Base-by-base conservation (phyloP, 2,888 invertebrate species). In the Tachina grossa region DNA sequence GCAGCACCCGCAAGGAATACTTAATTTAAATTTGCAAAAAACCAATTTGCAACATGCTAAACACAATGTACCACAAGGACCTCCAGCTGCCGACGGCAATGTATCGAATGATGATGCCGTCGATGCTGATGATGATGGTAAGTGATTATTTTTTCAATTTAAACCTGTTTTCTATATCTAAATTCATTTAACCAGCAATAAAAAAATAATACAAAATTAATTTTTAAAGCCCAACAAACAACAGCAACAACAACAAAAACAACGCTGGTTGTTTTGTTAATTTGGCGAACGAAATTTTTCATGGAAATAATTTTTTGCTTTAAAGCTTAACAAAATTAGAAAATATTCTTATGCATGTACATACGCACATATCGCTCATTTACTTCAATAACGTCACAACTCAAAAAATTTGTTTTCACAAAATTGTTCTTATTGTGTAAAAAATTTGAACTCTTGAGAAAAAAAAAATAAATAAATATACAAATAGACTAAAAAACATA, bases 81-180 rank as follows among this genome's bases (percentile, higher is more conserved):
- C 53, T 61, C 43, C 45, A n/a, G 11, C 61, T 71, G 78, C 61
- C 71, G 51, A 77, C 53, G 81, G 76, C 72, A 68, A 79, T 72
- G 68, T 65, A 77, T 68, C 83, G 51, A 84, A 84, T 55, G 83
- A 45, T 74, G 65, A 31, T 71, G 78, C 61, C 71, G 51, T 16
- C 61, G 65, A 31, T 31, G 31, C 39, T 74, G 65, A 6, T 31
- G 31, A 47, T 59, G 57, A 66, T 79, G 79, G 79, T 84, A 74
- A 84, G 79, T 84, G 72, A 72, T 68, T 84, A 82, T 75, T 82
- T 74, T 82, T 82, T 82, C 81, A 82, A 82, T 82, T 82, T 75
- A 65, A 69, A 78, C 69, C 71, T 63, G 69, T 79, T 79, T 63
- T 79, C 69, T 71, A 79, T 71, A 71, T 79, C 78, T 69, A 79